Conservation (phyloP, 1,140 invertebrate species). For the Heliconius hermathena region DNA sequence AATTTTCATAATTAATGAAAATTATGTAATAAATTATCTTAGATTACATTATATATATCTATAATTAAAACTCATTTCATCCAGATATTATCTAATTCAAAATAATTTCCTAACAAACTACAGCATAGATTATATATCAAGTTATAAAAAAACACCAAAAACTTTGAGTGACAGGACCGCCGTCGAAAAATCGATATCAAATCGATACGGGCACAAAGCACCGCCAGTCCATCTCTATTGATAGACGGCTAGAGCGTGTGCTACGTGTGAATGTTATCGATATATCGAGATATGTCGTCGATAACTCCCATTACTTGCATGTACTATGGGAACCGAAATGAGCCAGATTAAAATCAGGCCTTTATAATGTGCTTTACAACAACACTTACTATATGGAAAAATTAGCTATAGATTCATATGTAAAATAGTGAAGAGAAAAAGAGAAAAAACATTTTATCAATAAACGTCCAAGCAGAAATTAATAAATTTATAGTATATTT, state of each 20-base stretch:
- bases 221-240: constrained; percentile 71
- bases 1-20: neutral
- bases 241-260: constrained; percentile 73
- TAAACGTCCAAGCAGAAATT: too few relatives aligned
- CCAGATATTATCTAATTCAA: constrained; percentile 8
- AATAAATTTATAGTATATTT: neutral
- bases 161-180: constrained; percentile 79
- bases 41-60: neutral
- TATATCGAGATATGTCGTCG: constrained; percentile 72
- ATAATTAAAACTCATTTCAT: constrained; percentile 1
- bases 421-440: neutral
- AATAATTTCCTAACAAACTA: constrained; percentile 11
- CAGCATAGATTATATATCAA: constrained; percentile 63
- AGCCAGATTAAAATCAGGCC: constrained; percentile 56
- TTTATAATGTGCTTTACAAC: constrained; percentile 45
- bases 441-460: neutral
- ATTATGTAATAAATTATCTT: too few relatives aligned
- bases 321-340: constrained; percentile 63
- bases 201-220: constrained; percentile 74
- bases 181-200: constrained; percentile 74
- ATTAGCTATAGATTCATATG: neutral
- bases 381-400: constrained; percentile 34
- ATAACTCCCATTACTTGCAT: constrained; percentile 74
- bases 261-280: constrained; percentile 80
- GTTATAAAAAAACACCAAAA: constrained; percentile 67